Evolutionary conservation across 2,797 vertebrate species (phyloP), one percentile per base, ranked within the genome.

Genomic region (Alectoris magna): DNA sequence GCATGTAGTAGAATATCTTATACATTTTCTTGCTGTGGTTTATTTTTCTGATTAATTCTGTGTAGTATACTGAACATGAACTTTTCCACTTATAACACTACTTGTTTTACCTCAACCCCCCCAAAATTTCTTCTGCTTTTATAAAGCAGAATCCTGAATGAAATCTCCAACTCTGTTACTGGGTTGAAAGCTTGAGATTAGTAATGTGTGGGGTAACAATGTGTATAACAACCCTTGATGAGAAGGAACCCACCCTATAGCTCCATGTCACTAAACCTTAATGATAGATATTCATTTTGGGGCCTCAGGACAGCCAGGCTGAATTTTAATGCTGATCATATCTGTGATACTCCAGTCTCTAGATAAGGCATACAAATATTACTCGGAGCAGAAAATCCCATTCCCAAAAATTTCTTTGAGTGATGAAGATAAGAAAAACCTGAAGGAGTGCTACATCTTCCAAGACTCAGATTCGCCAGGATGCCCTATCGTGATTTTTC

Each of bases 371-470:
- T 98, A 93, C 31, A 94, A 97, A 55, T 98, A 98, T 95, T 99
- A 98, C 24, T 49, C 56, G 0, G 78, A 97, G 23, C 98, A 98
- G 92, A 93, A 97, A 34, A 98, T 99, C 31, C 98, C 98, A 29
- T 99, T 99, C 94, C 98, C 98, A 39, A 96, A 93, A 8, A 95
- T 98, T 6, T 92, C 97, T 66, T 95, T 98, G 89, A 93, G 84
- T 70, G 96, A 96, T 2, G 96, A 98, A 59, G 97, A 97, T 14
- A 97, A 93, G 14, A 92, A 98, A 31, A 95, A 97, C 4, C 90
- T 98, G 77, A 98, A 97, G 91, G 99, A 99, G 77, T 98, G 98
- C 72, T 99, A 99, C 79, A 7, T 98, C 93, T 98, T 99, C 84
- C 88, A 96, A 31, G 95, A 98, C 43, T 86, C 98, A 72, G 96